phyloP scores from a whole-genome alignment of 2,113 vertebrate genomes.

The Corythornis madagascariensis region DNA sequence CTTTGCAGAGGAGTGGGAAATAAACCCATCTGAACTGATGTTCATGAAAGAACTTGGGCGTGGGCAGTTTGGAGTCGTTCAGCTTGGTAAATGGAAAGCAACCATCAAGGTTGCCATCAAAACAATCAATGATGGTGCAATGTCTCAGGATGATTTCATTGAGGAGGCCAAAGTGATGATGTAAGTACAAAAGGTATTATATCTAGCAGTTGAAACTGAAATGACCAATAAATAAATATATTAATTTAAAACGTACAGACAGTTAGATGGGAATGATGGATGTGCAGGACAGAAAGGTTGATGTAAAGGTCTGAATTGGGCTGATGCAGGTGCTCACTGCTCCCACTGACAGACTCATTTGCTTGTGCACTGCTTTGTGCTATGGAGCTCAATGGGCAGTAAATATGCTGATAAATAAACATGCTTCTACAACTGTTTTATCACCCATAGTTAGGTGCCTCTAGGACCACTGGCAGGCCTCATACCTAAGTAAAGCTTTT shows the following conservation, averaged over 20 bases:
- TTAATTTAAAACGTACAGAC: neutral
- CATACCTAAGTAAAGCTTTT: neutral
- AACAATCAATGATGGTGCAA: constrained; percentile 74
- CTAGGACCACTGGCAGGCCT: neutral
- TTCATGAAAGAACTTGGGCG: constrained; percentile 75
- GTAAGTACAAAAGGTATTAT: constrained; percentile 65
- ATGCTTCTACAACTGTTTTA: neutral
- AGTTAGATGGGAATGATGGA: neutral
- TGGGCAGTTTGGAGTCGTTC: constrained; percentile 79
- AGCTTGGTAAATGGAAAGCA: constrained; percentile 74
- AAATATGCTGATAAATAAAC: neutral
- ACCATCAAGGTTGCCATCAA: constrained; percentile 77
- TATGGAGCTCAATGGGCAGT: neutral
- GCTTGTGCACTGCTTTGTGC: neutral
- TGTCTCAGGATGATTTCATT: constrained; percentile 85
- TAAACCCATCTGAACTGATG: constrained; percentile 71
- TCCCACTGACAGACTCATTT: neutral
- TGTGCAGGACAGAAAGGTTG: neutral
- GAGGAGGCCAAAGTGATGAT: constrained; percentile 86
- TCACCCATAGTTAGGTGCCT: neutral
- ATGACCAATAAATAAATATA: neutral
- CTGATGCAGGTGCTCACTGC: neutral
- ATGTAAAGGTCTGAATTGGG: neutral
- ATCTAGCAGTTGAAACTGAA: neutral
- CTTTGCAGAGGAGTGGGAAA: constrained; percentile 77